Evolutionary conservation across 64 coral and sea anemone genomes (phyloP), one percentile per base, ranked within the genome.

Genomic region (Acropora yongei): DNA sequence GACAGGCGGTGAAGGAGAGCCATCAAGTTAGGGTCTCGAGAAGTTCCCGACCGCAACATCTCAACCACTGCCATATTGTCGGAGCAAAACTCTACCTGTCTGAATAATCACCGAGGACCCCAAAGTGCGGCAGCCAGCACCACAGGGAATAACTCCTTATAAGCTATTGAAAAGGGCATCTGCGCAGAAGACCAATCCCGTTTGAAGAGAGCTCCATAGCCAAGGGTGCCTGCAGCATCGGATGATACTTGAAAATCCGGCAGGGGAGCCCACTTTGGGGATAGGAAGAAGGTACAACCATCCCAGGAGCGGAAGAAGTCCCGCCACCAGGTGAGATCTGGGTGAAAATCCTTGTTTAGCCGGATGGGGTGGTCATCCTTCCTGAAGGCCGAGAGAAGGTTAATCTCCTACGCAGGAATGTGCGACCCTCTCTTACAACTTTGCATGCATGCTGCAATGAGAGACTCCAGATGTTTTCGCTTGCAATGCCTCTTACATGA

Each of bases 71-170:
- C 2, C 9, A 9, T 55, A 9, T 55, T 7, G 51, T 85, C 3
- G 0, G 82, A 61, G 42, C 17, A 18, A 58, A 85, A 85, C 16
- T 51, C 11, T n/a, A 85, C 82, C 11, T 8, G 82, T 30, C 8
- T 47, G 17, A 12, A 45, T 20, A 3, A 68, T 57, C 55, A 85
- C 82, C 17, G 55, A 19, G 8, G 44, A 57, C 82, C 82, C 82
- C 82, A n/a, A 7, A 85, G 16, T 44, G 11, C 18, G 1, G 82
- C 82, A 7, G 82, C 82, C 14, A 85, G 55, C 45, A 85, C 82
- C 42, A 68, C 0, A 4, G 82, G 82, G 42, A 85, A 57, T 44
- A 85, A 44, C 60, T 85, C 82, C 40, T 30, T 61, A 30, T 61
- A 85, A 12, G 82, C 82, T 6, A 85, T 85, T 4, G 82, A 85